phyloP scores from a whole-genome alignment of 2,888 invertebrate genomes.

The Thalpophila matura region DNA sequence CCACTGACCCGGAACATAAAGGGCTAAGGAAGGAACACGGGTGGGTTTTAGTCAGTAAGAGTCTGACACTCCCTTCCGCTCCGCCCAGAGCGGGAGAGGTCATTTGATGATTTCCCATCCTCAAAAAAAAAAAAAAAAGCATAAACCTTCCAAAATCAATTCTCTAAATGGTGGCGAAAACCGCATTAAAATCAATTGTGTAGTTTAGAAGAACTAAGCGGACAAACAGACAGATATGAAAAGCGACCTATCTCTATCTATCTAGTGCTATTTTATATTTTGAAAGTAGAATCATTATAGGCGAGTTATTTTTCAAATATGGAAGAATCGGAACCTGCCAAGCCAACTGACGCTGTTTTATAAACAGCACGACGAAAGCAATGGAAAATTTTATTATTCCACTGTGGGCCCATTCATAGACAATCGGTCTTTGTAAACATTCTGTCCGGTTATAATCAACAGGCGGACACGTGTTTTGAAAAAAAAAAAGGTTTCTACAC shows the following conservation, averaged over 20 bases:
- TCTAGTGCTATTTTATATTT: background rate
- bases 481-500: slow-evolving; percentile 52
- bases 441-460: slow-evolving; percentile 46
- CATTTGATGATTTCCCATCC: too few relatives aligned
- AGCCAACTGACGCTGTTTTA: slow-evolving; percentile 64
- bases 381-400: slow-evolving; percentile 62
- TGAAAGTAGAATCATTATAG: slow-evolving; percentile 21
- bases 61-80: too few relatives aligned
- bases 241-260: background rate
- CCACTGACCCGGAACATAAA: too few relatives aligned
- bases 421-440: slow-evolving; percentile 69
- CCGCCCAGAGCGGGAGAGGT: too few relatives aligned
- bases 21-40: too few relatives aligned
- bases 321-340: slow-evolving; percentile 37
- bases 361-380: slow-evolving; percentile 63
- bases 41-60: too few relatives aligned
- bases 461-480: slow-evolving; percentile 60
- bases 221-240: too few relatives aligned
- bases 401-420: slow-evolving; percentile 60
- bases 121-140: too few relatives aligned
- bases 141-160: too few relatives aligned
- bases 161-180: too few relatives aligned
- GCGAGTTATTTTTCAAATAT: slow-evolving; percentile 51
- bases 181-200: too few relatives aligned
- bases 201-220: too few relatives aligned